Base-by-base conservation (phyloP, 1,140 invertebrate genomes). In the Plectrocnemia conspersa region DNA sequence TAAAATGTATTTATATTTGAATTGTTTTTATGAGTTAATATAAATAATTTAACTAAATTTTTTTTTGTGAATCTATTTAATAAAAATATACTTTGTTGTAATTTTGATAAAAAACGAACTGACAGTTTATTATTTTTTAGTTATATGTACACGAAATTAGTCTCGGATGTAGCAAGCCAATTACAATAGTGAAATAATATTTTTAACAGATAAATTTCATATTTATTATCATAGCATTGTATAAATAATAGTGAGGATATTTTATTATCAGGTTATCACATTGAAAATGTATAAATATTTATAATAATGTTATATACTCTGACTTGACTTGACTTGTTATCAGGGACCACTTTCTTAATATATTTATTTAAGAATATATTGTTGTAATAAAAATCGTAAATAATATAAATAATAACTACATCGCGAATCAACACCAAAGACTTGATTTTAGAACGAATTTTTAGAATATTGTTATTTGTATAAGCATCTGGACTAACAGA, bases 371-470 rank as follows among this genome's bases (percentile, higher is more conserved):
- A 52, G 24, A 42, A 42, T 27, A 32, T 32, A 32, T 32, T 32
- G 7, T n/a, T 32, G 27, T 32, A 32, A 32, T 44, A 11, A 18
- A 24, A 9, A 44, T 22, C 22, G 23, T 44, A 21, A n/a, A 10
- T 9, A n/a, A 44, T 44, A 22, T 38, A 47, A 16, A 4, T 21
- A 33, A 47, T 33, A n/a, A 32, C 33, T 52, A 23, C 18, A 13
- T 48, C 32, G 32, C 42, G 36, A 44, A 56, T 56, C 46, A 29
- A 57, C 41, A 38, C 55, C 55, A 57, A 57, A 57, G 55, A 57
- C 48, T 57, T 57, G 23, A 57, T 52, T 52, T 49, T 54, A 13
- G 18, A 13, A 7, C 35, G 5, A 7, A 9, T 16, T 38, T 40
- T 40, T 6, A 19, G 22, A 40, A 40, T 40, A 40, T 18, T 29